These are phyloP conservation scores for Phalera bucephala DNA, from an alignment of 2,888 invertebrate genomes.

Conservation along the genomic window DNA sequence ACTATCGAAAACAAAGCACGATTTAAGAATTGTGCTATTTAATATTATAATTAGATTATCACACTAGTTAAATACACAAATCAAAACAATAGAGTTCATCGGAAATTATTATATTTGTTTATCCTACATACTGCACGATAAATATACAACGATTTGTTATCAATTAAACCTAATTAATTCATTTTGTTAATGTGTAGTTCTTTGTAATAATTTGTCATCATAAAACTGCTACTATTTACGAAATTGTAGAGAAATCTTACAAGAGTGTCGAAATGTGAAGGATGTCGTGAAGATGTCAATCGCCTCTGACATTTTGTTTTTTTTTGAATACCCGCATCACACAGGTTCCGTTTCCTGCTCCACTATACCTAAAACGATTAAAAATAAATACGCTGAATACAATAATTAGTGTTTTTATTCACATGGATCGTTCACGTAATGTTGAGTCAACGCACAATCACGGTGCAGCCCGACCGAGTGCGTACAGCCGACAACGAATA, in stretches of 20 bases:
- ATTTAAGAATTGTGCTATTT: not conserved
- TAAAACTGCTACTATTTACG: conserved; percentile 1
- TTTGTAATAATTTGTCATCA: no score
- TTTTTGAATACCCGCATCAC: not conserved
- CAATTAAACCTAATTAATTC: no score
- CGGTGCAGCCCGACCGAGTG: conserved; percentile 24
- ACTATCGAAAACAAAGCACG: no score
- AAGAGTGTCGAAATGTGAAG: not conserved
- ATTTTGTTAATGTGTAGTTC: no score
- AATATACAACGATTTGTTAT: no score
- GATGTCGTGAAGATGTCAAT: not conserved
- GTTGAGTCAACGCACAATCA: conserved; percentile 22
- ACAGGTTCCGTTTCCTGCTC: conserved; percentile 24
- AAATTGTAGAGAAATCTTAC: not conserved
- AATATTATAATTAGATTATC: conserved; percentile 9
- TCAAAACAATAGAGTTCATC: conserved; percentile 12
- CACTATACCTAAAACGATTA: conserved; percentile 26
- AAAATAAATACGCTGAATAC: conserved; percentile 20
- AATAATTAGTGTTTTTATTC: conserved; percentile 37
- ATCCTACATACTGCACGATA: no score
- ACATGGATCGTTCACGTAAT: conserved; percentile 41
- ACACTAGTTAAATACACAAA: conserved; percentile 10
- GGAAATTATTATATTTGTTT: conserved; percentile 12
- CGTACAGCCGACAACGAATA: conserved; percentile 24
- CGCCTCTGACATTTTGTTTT: not conserved